Percentiles rank a stretch among this genome's conserved stretches.
Conservation (phyloP, 2,113 vertebrate species). For the Hippocampus comes region DNA sequence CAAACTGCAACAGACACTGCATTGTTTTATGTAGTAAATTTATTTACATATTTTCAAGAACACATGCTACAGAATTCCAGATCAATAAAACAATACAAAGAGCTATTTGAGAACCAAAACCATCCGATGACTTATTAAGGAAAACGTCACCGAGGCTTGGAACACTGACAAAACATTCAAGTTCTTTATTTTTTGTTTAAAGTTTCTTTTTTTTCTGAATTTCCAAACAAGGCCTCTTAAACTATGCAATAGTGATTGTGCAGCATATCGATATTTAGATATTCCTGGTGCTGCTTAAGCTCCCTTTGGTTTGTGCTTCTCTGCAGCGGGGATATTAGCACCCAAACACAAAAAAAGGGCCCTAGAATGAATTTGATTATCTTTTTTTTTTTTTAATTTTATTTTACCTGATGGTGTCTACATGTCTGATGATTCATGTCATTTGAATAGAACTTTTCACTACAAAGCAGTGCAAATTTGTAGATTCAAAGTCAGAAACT, state of each 20-base stretch:
- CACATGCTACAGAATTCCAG: constrained; percentile 73
- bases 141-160: constrained; percentile 60
- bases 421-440: constrained; percentile 28
- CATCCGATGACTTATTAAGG: constrained; percentile 44
- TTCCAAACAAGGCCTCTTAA: constrained; percentile 70
- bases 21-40: constrained; percentile 73
- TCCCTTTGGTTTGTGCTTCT: constrained; percentile 80
- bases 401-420: constrained; percentile 58
- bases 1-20: constrained; percentile 27
- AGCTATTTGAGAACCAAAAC: constrained; percentile 50
- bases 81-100: constrained; percentile 64
- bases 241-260: constrained; percentile 75
- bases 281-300: constrained; percentile 69
- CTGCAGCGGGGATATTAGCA: constrained; percentile 73
- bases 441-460: constrained; percentile 52
- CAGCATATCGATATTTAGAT: constrained; percentile 62
- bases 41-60: constrained; percentile 71
- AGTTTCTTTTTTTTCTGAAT: constrained; percentile 29
- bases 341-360: constrained; percentile 67
- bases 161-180: constrained; percentile 75
- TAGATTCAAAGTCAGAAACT: constrained; percentile 55
- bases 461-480: constrained; percentile 66
- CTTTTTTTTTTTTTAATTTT: not conserved
- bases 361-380: constrained; percentile 37
- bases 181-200: constrained; percentile 44